Evolutionary conservation across 2,797 vertebrate genomes (phyloP), one percentile per base, ranked within the genome.

Genomic region (Salmo trutta): DNA sequence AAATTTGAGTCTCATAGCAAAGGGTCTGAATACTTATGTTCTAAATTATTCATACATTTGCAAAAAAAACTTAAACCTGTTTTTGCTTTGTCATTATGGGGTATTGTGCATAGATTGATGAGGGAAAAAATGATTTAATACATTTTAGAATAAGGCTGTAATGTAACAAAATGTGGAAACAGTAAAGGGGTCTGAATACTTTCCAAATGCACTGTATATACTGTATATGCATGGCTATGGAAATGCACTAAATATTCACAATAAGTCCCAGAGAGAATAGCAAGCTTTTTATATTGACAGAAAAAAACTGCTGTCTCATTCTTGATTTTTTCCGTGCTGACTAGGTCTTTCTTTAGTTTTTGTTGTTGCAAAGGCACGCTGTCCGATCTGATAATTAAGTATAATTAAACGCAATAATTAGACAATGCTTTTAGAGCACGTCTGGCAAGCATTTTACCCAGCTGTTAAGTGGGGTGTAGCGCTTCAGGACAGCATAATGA

Each of bases 401-500:
- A 47, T 47, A 12, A 62, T 77, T 70, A 74, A 62, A 33, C 31
- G 67, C 31, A 19, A 7, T 67, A 69, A 87, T 84, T 81, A 79
- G 21, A 79, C 36, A 74, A 41, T 47, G 80, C 67, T 80, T 85
- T 86, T 73, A 80, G 80, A 54, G 36, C 70, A 12, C 59, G 19
- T 56, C 62, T 62, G 73, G 77, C 36, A 59, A 77, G 51, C 73
- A 71, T 59, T 74, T 64, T 69, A 21, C 59, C 64, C 36, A n/a
- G 66, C 71, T 81, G 75, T 81, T 56, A 85, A 77, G 78, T 78
- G 70, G 76, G 51, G 56, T 79, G 83, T 84, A 53, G 27, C 70
- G 73, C 41, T 77, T 79, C 27, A 76, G 79, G 65, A 77, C 70
- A 72, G 47, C 76, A 78, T 79, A 0, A 65, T 51, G 75, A 33